A percentile compares a stretch with the other conserved stretches of the same genome.
These are phyloP conservation scores for Pachypeltis micranthus DNA, from an alignment of 1,140 invertebrate species.

Conservation along the genomic window DNA sequence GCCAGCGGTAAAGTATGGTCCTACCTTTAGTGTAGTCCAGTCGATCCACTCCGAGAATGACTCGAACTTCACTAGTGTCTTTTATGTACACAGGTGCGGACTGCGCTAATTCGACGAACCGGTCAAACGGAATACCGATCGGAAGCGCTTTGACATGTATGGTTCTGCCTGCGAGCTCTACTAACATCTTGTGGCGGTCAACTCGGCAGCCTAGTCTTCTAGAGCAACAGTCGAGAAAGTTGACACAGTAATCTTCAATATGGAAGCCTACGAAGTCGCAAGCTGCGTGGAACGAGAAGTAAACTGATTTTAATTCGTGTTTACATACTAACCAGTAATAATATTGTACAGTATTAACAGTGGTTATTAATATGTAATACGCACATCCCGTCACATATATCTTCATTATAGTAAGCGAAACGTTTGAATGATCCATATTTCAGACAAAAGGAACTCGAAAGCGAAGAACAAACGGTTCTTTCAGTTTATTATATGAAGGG, in stretches of 20 bases:
- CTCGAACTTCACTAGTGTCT: slow-evolving; percentile 45
- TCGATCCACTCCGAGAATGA: slow-evolving; percentile 80
- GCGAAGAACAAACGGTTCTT: too few relatives aligned
- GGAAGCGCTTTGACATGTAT: slow-evolving; percentile 70
- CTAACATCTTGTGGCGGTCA: slow-evolving; percentile 71
- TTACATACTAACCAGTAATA: slow-evolving; percentile 18
- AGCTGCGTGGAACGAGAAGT: slow-evolving; percentile 38
- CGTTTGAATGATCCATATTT: too few relatives aligned
- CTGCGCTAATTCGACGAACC: slow-evolving; percentile 70
- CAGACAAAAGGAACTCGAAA: too few relatives aligned
- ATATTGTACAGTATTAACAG: not conserved
- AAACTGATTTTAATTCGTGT: not conserved
- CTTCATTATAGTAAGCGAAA: too few relatives aligned
- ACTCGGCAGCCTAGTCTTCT: slow-evolving; percentile 77
- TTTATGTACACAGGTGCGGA: slow-evolving; percentile 57
- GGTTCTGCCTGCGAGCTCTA: slow-evolving; percentile 73
- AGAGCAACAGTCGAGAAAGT: slow-evolving; percentile 85
- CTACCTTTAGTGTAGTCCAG: slow-evolving; percentile 78
- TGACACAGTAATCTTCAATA: slow-evolving; percentile 80
- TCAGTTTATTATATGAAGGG: too few relatives aligned
- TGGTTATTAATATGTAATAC: too few relatives aligned
- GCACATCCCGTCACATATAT: too few relatives aligned
- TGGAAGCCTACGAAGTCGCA: slow-evolving; percentile 89
- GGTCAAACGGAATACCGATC: slow-evolving; percentile 77
- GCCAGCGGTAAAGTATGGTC: too few relatives aligned